Conservation (phyloP, 2,797 vertebrate species). For the Sebastiscus albofasciatus region DNA sequence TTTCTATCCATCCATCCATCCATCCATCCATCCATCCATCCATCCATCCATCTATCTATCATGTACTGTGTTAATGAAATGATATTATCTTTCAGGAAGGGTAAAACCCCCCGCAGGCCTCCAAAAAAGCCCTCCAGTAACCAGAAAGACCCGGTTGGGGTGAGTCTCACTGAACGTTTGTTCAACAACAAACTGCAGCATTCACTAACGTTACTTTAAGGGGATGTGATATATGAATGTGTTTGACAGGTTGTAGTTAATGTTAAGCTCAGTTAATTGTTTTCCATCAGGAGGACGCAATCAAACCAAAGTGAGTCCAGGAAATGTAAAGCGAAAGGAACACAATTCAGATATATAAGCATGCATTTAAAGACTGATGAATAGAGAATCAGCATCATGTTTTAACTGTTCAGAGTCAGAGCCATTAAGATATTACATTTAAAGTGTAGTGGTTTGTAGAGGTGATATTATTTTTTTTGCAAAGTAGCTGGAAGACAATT, state of each 20-base stretch:
- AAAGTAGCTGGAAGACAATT: slow-evolving; percentile 54
- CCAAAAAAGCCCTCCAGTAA: slow-evolving; percentile 84
- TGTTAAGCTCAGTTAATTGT: too few species aligned
- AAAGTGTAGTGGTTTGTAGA: background rate
- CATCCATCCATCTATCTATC: too few species aligned
- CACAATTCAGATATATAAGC: background rate
- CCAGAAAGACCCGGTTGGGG: slow-evolving; percentile 93
- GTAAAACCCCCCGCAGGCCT: slow-evolving; percentile 85
- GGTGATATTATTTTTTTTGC: background rate
- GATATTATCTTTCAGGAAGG: slow-evolving; percentile 76
- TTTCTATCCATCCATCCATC: too few species aligned
- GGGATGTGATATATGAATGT: background rate
- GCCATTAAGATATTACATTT: background rate
- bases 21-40: too few species aligned
- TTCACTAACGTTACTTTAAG: background rate
- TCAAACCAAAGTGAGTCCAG: slow-evolving; percentile 92
- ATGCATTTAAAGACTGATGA: background rate
- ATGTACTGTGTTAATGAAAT: background rate
- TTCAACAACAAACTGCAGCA: background rate
- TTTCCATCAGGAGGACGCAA: slow-evolving; percentile 81
- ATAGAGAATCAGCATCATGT: background rate
- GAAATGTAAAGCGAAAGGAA: background rate
- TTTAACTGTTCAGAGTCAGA: background rate
- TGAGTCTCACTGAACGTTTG: slow-evolving; percentile 72
- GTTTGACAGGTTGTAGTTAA: background rate